phyloP scores from a whole-genome alignment of 2,797 vertebrate species.

The Tinamus major region DNA sequence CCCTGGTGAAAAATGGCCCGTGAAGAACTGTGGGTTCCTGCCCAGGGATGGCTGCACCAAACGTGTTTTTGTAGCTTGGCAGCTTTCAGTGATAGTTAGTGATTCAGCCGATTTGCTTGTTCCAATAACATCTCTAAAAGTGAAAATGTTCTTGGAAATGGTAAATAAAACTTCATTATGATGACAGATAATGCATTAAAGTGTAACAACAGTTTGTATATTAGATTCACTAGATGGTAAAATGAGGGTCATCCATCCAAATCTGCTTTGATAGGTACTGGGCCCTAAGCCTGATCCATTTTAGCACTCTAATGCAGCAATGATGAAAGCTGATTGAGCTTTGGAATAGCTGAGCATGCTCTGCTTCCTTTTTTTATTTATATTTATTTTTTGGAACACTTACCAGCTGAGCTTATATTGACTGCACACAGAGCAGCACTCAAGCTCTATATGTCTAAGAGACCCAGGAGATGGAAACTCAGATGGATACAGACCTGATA shows the following conservation, averaged over 20 bases:
- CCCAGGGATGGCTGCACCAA: rapidly evolving
- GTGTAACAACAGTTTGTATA: constrained; percentile 1
- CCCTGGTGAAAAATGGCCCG: rapidly evolving
- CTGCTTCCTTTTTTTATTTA: background rate
- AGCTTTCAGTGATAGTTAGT: rapidly evolving
- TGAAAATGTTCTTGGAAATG: constrained; percentile 8
- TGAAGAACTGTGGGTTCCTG: rapidly evolving
- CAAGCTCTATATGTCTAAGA: background rate
- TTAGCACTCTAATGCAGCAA: background rate
- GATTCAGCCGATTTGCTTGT: background rate
- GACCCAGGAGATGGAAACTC: background rate
- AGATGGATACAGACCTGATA: background rate
- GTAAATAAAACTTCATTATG: constrained; percentile 58
- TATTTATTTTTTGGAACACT: background rate
- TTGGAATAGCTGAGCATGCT: background rate
- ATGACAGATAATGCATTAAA: constrained; percentile 29
- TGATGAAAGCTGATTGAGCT: background rate
- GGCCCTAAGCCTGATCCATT: background rate
- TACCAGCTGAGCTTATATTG: background rate
- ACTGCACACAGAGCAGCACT: background rate
- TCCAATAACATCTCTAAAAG: background rate
- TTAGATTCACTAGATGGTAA: background rate
- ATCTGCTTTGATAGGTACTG: background rate
- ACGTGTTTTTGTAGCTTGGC: background rate
- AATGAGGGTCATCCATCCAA: constrained; percentile 45